Evolutionary conservation across 2,797 vertebrate species (phyloP), one percentile per base, ranked within the genome.

Genomic region (Chrysocyon brachyurus): DNA sequence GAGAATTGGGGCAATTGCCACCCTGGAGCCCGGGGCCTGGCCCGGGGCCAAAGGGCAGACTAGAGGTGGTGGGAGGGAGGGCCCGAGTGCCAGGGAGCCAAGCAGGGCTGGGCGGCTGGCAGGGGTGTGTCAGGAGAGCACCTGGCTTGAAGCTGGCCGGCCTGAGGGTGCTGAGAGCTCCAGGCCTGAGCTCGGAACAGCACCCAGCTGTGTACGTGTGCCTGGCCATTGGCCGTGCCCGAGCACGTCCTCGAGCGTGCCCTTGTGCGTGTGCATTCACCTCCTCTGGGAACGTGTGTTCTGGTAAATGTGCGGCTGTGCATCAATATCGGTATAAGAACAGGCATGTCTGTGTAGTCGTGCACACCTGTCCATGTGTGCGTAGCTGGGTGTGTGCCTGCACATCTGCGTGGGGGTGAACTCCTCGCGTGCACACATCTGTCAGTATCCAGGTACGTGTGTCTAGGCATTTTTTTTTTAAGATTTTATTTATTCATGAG

Each of bases 1-100:
- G 94, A 97, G 97, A 89, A 81, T n/a, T n/a, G 66, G 97, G 84
- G 81, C 92, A 94, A 95, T 94, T 95, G 93, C n/a, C 92, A 89
- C 97, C 87, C 92, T 52, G 78, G 72, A 85, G 89, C 85, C 87
- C 26, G 91, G 6, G 63, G 93, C 94, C 88, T 93, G 94, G 95
- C 92, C 68, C 0, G n/a, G 68, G 90, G 92, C 92, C 91, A 89
- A 68, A 17, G 93, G 98, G 85, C 72, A 46, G 75, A 93, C 2
- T 59, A 96, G 96, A 59, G 82, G 19, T 95, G 88, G 87, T 89
- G 73, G 94, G 92, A 31, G 73, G 94, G 92, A 31, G 68, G 84
- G 82, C 56, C 84, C 59, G 85, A 79, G 73, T 26, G 68, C 79
- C 52, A 82, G 56, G 54, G 90, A 95, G 72, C 85, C 77, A 6